Evolutionary conservation across 2,797 vertebrate genomes (phyloP).

Genomic region (Labroides dimidiatus): DNA sequence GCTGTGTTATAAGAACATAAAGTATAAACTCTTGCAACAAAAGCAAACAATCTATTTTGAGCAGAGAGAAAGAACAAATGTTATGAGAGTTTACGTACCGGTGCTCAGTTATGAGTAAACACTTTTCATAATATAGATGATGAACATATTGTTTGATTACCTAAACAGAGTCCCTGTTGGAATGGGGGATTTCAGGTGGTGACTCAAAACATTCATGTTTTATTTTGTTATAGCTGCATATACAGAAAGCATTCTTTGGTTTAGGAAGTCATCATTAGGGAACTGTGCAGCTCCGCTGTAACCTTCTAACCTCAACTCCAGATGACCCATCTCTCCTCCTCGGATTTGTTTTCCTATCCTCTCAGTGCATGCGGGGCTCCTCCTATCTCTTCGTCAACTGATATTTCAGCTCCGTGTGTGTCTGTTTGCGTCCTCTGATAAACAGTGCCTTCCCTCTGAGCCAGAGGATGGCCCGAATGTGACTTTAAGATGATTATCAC

Average conservation of each 20-base stretch:
- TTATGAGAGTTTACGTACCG: constrained; percentile 49
- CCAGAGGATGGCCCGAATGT: constrained; percentile 38
- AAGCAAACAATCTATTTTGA: constrained; percentile 59
- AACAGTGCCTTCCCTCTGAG: constrained; percentile 66
- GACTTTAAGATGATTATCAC: constrained; percentile 66
- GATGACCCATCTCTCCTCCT: neutral
- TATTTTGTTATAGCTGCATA: neutral
- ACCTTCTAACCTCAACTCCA: constrained; percentile 23
- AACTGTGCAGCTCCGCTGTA: constrained; percentile 12
- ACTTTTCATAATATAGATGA: constrained; percentile 1
- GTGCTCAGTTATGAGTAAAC: constrained; percentile 21
- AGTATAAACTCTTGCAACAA: constrained; percentile 32
- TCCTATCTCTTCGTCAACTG: neutral
- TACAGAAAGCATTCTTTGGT: neutral
- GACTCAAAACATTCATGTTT: constrained; percentile 1
- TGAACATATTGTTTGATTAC: constrained; percentile 26
- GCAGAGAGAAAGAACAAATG: constrained; percentile 22
- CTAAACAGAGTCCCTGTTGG: constrained; percentile 2
- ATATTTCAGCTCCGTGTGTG: constrained; percentile 26
- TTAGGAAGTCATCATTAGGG: neutral
- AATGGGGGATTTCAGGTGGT: neutral
- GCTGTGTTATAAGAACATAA: constrained; percentile 22
- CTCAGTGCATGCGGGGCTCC: neutral
- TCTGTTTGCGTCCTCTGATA: constrained; percentile 57
- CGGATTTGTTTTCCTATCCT: constrained; percentile 12